phyloP scores from a whole-genome alignment of 2,113 vertebrate genomes.

The Cyanistes caeruleus region DNA sequence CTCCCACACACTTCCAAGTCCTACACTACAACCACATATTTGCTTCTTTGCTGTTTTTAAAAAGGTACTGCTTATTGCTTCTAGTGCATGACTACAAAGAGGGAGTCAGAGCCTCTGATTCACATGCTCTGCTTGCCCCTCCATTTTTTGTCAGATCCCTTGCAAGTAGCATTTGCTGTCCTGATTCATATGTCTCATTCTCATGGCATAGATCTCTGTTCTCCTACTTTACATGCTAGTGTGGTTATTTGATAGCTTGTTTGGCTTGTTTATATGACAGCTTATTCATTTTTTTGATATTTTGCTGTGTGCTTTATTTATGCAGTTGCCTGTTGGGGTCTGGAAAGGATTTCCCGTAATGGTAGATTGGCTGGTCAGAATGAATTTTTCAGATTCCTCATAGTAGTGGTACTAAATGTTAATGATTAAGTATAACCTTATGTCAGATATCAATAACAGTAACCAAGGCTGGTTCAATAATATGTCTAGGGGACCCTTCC shows the following conservation, averaged over 20 bases:
- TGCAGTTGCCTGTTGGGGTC: conserved; percentile 48
- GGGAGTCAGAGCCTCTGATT: not conserved
- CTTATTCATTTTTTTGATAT: conserved; percentile 50
- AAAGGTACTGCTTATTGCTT: not conserved
- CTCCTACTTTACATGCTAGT: conserved; percentile 28
- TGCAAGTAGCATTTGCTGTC: not conserved
- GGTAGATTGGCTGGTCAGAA: conserved; percentile 49
- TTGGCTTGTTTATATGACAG: conserved; percentile 47
- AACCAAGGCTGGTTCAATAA: conserved; percentile 67
- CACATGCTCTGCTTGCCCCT: not conserved
- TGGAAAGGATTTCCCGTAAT: conserved; percentile 54
- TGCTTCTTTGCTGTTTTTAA: not conserved
- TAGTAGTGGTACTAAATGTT: conserved; percentile 59
- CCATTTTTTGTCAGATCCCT: not conserved
- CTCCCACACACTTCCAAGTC: not conserved
- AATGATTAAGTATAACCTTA: conserved; percentile 67
- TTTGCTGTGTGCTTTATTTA: conserved; percentile 59
- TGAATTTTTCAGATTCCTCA: conserved; percentile 63
- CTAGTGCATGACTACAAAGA: not conserved
- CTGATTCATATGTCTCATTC: not conserved
- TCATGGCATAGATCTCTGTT: not conserved
- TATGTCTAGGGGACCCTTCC: conserved; percentile 55
- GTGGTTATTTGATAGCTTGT: conserved; percentile 36
- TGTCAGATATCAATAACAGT: conserved; percentile 70
- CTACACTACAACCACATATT: not conserved